Evolutionary conservation across 1,140 invertebrate species (phyloP).

Genomic region (Drosophila pseudoobscura): DNA sequence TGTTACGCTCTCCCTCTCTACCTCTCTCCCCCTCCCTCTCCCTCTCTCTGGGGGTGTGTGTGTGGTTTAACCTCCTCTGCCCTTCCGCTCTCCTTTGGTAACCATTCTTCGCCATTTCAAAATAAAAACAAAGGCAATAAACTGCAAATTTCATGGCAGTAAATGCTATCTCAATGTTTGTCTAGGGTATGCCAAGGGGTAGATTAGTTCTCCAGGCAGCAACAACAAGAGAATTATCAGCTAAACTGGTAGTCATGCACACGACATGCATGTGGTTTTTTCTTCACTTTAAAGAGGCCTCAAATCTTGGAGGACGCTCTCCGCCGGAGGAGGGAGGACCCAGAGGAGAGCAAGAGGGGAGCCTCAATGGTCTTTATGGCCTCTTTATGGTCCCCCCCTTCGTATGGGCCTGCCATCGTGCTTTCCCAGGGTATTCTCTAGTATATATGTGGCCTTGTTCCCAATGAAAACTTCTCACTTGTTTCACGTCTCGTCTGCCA

Average conservation of each 20-base stretch:
- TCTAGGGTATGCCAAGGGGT: slow-evolving; percentile 14
- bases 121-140: slow-evolving; percentile 60
- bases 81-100: slow-evolving; percentile 5
- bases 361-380: no score
- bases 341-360: no score
- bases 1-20: slow-evolving; percentile 23
- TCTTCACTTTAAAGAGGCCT: no score
- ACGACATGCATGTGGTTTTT: no score
- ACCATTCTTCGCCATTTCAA: slow-evolving; percentile 4
- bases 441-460: slow-evolving; percentile 12
- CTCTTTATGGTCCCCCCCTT: not conserved
- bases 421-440: slow-evolving; percentile 23
- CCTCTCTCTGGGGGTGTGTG: slow-evolving; percentile 6
- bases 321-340: no score
- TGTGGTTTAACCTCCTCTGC: slow-evolving; percentile 2
- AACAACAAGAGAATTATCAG: no score
- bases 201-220: slow-evolving; percentile 4
- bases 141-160: slow-evolving; percentile 63
- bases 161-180: slow-evolving; percentile 60
- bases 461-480: slow-evolving; percentile 35
- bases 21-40: slow-evolving; percentile 1
- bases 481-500: slow-evolving; percentile 70
- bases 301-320: no score
- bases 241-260: no score
- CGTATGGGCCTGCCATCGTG: no score